A percentile compares a stretch with the other conserved stretches of the same genome.
phyloP scores from a whole-genome alignment of 2,113 vertebrate genomes.

The Xenopus laevis region DNA sequence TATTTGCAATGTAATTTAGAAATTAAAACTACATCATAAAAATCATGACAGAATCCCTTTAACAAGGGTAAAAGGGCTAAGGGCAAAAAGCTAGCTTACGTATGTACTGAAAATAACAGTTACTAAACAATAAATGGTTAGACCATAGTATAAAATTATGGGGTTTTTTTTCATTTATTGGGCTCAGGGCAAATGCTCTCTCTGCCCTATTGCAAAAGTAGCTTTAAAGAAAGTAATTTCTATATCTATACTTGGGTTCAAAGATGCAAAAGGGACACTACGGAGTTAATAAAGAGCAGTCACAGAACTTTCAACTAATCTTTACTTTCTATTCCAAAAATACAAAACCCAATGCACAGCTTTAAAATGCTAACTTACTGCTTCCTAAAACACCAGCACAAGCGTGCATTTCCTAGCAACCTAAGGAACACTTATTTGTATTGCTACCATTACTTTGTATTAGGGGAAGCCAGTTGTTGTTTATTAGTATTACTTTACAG shows the following conservation, averaged over 20 bases:
- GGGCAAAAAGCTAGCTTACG: too few relatives aligned
- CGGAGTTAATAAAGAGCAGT: too few relatives aligned
- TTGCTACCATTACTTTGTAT: constrained; percentile 36
- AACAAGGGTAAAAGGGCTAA: too few relatives aligned
- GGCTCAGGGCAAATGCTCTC: too few relatives aligned
- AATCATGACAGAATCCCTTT: too few relatives aligned
- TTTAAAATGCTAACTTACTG: background rate
- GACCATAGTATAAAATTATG: too few relatives aligned
- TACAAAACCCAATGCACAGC: background rate
- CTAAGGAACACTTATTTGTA: constrained; percentile 17
- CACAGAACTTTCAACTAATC: too few relatives aligned
- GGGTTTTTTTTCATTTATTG: too few relatives aligned
- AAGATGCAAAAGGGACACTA: background rate
- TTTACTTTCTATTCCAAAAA: background rate
- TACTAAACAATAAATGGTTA: too few relatives aligned
- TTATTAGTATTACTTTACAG: constrained; percentile 53
- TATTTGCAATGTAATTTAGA: too few relatives aligned
- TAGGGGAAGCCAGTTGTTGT: constrained; percentile 16
- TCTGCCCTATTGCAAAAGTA: background rate
- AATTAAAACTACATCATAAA: too few relatives aligned
- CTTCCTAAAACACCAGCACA: background rate
- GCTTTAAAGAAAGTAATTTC: background rate
- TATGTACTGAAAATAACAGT: too few relatives aligned
- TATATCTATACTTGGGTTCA: background rate
- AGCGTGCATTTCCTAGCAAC: constrained; percentile 21